Evolutionary conservation across 2,113 vertebrate species (phyloP).

Genomic region (Microcebus lehilahytsara): DNA sequence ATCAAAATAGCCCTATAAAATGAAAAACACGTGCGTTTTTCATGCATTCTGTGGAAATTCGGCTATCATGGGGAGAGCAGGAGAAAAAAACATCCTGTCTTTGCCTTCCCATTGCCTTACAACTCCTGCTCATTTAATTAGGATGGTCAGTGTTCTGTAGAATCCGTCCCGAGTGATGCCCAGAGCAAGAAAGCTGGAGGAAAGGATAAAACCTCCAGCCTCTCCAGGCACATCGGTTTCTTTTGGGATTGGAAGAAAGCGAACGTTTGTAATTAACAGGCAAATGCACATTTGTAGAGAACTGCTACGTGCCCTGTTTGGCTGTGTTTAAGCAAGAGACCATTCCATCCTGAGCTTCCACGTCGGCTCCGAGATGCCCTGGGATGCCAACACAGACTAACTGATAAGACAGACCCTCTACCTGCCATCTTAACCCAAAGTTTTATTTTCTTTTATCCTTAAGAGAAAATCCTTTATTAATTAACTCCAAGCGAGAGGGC

Average conservation of each 20-base stretch:
- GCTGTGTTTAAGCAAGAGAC: not conserved
- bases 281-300: not conserved
- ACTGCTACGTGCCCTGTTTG: not conserved
- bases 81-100: not conserved
- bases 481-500: not conserved
- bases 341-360: not conserved
- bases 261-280: not conserved
- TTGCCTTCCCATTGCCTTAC: not conserved
- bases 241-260: not conserved
- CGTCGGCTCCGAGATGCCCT: not conserved
- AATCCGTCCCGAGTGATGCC: not conserved
- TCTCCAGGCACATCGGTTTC: not conserved
- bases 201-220: not conserved
- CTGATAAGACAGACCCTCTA: not conserved
- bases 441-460: not conserved
- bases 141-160: not conserved
- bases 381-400: not conserved
- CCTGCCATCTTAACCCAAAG: not conserved
- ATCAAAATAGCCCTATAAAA: not conserved
- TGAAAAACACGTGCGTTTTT: not conserved
- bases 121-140: not conserved
- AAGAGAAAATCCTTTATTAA: not conserved
- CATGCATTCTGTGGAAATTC: not conserved
- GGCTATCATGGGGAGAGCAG: not conserved
- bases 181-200: not conserved